These are phyloP conservation scores for Megastigmus dorsalis DNA, from an alignment of 2,888 invertebrate species.

Conservation along the genomic window DNA sequence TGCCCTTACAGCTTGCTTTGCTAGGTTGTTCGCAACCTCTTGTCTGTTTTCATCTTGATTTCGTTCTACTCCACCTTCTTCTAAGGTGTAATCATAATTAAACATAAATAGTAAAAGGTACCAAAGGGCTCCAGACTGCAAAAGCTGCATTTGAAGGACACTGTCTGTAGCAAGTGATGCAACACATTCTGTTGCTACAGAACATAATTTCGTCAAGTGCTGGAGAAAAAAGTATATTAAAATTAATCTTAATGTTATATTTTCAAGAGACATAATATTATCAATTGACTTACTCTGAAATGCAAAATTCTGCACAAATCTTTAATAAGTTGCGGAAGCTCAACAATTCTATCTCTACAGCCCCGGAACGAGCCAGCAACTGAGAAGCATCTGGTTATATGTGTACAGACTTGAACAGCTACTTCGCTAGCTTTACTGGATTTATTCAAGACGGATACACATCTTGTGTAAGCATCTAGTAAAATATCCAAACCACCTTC, in stretches of 20 bases:
- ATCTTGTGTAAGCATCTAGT: slow-evolving; percentile 93
- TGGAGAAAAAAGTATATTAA: slow-evolving; percentile 68
- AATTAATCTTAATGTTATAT: slow-evolving; percentile 16
- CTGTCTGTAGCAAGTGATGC: slow-evolving; percentile 91
- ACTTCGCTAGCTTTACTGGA: slow-evolving; percentile 87
- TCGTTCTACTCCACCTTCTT: slow-evolving; percentile 95
- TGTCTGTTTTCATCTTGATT: slow-evolving; percentile 90
- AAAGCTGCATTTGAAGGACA: slow-evolving; percentile 87
- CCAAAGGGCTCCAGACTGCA: slow-evolving; percentile 92
- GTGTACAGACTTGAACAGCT: slow-evolving; percentile 92
- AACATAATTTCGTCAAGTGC: slow-evolving; percentile 88
- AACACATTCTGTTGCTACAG: slow-evolving; percentile 92
- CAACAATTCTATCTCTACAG: slow-evolving; percentile 91
- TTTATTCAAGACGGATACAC: slow-evolving; percentile 91
- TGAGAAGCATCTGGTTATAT: slow-evolving; percentile 94
- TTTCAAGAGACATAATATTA: too few species aligned
- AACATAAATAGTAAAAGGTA: slow-evolving; percentile 92
- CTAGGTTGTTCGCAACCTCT: slow-evolving; percentile 94
- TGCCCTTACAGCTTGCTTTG: slow-evolving; percentile 89
- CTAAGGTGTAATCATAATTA: slow-evolving; percentile 96
- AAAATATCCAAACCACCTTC: slow-evolving; percentile 94
- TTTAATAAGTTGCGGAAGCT: slow-evolving; percentile 89
- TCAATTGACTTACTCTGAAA: slow-evolving; percentile 80
- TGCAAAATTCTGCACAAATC: slow-evolving; percentile 91
- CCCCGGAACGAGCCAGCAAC: slow-evolving; percentile 95